Conservation (phyloP, 2,888 invertebrate species). For the Drosophila longiperda region DNA sequence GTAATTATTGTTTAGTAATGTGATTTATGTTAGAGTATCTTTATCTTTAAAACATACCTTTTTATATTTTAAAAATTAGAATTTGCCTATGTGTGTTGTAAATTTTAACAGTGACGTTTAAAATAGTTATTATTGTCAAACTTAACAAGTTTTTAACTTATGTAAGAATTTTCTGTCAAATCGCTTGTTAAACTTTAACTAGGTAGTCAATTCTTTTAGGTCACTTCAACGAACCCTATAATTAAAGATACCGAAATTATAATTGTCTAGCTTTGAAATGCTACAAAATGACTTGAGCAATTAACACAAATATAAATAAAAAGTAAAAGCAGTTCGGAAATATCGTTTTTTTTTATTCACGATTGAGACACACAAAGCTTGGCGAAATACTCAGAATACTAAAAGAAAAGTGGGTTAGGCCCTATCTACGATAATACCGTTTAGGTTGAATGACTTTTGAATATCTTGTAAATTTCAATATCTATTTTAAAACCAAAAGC, state of each 20-base stretch:
- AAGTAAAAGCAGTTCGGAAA: constrained; percentile 51
- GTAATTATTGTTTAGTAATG: no score
- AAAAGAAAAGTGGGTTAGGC: constrained; percentile 52
- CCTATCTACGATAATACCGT: constrained; percentile 41
- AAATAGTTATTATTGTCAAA: neutral
- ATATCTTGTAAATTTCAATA: constrained; percentile 62
- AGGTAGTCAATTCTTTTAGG: neutral
- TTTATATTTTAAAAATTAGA: neutral
- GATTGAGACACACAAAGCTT: constrained; percentile 20
- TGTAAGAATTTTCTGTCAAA: neutral
- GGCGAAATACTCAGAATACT: constrained; percentile 39
- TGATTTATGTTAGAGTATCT: neutral
- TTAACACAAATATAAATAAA: constrained; percentile 24
- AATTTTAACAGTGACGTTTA: constrained; percentile 8
- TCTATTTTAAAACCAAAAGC: constrained; percentile 30
- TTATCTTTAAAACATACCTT: no score
- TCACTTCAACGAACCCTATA: neutral
- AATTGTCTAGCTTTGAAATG: neutral
- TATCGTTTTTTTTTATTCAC: constrained; percentile 12
- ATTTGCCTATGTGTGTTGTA: constrained; percentile 1
- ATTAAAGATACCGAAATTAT: neutral
- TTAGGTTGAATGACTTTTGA: constrained; percentile 72
- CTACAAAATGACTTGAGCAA: neutral
- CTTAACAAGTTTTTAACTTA: neutral
- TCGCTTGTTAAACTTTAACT: neutral